Conservation (phyloP, 2,113 vertebrate species). For the Catharus fuscescens region DNA sequence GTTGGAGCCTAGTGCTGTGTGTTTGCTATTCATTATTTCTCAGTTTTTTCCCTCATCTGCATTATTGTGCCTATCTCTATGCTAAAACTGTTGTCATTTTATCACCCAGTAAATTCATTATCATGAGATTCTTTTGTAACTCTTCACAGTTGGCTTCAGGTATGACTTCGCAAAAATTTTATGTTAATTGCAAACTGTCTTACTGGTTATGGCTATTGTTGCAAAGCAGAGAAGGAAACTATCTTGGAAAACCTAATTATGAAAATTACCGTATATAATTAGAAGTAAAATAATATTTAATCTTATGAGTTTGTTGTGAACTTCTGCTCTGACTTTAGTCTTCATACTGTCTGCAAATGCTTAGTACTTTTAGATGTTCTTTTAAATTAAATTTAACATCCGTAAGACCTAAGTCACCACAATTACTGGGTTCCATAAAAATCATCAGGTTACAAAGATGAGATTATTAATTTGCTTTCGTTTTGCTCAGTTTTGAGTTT, state of each 20-base stretch:
- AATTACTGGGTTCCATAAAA: neutral
- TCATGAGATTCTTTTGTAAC: neutral
- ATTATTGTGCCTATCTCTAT: neutral
- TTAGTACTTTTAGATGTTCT: neutral
- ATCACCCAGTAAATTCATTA: neutral
- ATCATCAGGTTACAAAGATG: neutral
- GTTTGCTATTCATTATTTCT: neutral
- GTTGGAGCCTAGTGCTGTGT: neutral
- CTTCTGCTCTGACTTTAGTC: neutral
- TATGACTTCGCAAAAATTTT: slow-evolving; percentile 6
- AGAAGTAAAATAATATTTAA: neutral
- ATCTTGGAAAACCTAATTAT: neutral
- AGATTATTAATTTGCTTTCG: neutral
- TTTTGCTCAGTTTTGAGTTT: neutral
- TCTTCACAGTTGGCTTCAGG: neutral
- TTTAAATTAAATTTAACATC: neutral
- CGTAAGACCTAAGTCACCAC: rapidly evolving
- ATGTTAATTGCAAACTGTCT: neutral
- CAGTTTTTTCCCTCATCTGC: neutral
- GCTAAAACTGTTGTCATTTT: neutral
- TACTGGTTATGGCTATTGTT: neutral
- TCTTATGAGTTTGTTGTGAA: neutral
- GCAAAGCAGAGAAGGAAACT: neutral
- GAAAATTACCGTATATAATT: neutral
- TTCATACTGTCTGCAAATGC: neutral